phyloP scores from a whole-genome alignment of 2,888 invertebrate species.

The Tinea semifulvella region DNA sequence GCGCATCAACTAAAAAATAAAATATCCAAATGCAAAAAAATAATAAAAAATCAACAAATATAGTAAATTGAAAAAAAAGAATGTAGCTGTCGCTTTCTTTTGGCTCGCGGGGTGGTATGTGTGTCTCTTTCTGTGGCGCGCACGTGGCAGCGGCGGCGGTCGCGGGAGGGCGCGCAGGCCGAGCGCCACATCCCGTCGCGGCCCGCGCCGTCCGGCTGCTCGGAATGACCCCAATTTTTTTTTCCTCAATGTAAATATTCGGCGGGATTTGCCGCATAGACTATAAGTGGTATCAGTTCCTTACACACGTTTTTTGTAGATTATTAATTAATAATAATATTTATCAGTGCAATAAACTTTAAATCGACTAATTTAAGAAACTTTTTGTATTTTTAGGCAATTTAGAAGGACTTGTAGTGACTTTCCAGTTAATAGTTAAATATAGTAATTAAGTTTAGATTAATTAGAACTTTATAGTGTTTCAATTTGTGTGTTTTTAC shows the following conservation, averaged over 20 bases:
- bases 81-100: constrained; percentile 35
- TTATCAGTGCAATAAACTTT: not conserved
- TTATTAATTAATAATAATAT: not conserved
- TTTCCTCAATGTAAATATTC: constrained; percentile 65
- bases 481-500: no score
- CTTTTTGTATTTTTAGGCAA: no score
- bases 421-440: no score
- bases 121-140: constrained; percentile 48
- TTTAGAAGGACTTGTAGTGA: no score
- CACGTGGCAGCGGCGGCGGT: constrained; percentile 43
- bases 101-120: constrained; percentile 12
- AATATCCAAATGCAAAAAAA: constrained; percentile 67
- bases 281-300: constrained; percentile 65
- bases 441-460: no score
- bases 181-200: constrained; percentile 58
- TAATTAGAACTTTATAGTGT: no score
- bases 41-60: constrained; percentile 63
- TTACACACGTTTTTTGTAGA: constrained; percentile 34
- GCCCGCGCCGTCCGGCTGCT: constrained; percentile 63
- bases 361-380: no score
- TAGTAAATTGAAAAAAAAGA: constrained; percentile 64
- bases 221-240: constrained; percentile 66
- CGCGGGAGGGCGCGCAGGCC: constrained; percentile 28
- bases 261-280: constrained; percentile 63
- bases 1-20: constrained; percentile 68